A percentile compares a stretch with the other conserved stretches of the same genome.
Evolutionary conservation across 1,140 invertebrate species (phyloP).

Genomic region (Drosophila sp.): DNA sequence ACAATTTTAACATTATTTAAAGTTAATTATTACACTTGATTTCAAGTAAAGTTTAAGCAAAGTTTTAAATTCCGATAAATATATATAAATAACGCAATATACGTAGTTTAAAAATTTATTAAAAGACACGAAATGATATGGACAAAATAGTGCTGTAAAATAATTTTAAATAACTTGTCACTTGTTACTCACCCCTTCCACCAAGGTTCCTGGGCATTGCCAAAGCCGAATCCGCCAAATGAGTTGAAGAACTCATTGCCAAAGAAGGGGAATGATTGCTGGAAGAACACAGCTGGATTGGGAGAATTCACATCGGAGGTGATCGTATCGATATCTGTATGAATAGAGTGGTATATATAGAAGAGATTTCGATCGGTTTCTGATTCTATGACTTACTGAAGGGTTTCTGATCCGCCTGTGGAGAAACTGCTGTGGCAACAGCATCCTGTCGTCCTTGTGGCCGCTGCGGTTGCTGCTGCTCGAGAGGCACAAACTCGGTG

Average conservation of each 20-base stretch:
- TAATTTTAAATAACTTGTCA: not conserved
- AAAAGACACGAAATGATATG: too few species aligned
- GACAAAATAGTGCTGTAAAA: not conserved
- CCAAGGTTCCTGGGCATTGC: slow-evolving; percentile 73
- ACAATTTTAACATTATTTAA: too few species aligned
- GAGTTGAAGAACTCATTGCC: slow-evolving; percentile 81
- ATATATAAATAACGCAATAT: too few species aligned
- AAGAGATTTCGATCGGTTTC: not conserved
- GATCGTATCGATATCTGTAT: slow-evolving; percentile 70
- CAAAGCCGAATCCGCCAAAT: slow-evolving; percentile 76
- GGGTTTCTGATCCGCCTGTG: slow-evolving; percentile 59
- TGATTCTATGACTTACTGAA: slow-evolving; percentile 63
- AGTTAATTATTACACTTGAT: too few species aligned
- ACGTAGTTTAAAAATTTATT: too few species aligned
- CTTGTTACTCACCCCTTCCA: slow-evolving; percentile 85
- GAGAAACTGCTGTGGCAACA: slow-evolving; percentile 19
- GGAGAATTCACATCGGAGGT: slow-evolving; percentile 73
- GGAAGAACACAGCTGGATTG: slow-evolving; percentile 76
- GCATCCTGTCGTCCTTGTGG: slow-evolving; percentile 62
- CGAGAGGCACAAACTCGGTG: slow-evolving; percentile 76
- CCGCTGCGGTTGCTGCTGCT: slow-evolving; percentile 61
- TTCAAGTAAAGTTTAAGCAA: too few species aligned
- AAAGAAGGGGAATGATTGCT: slow-evolving; percentile 82
- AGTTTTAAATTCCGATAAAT: too few species aligned
- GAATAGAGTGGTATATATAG: not conserved